A percentile compares a stretch with the other conserved stretches of the same genome.
Evolutionary conservation across 2,797 vertebrate species (phyloP).

Genomic region (Thripadectes ignobilis): DNA sequence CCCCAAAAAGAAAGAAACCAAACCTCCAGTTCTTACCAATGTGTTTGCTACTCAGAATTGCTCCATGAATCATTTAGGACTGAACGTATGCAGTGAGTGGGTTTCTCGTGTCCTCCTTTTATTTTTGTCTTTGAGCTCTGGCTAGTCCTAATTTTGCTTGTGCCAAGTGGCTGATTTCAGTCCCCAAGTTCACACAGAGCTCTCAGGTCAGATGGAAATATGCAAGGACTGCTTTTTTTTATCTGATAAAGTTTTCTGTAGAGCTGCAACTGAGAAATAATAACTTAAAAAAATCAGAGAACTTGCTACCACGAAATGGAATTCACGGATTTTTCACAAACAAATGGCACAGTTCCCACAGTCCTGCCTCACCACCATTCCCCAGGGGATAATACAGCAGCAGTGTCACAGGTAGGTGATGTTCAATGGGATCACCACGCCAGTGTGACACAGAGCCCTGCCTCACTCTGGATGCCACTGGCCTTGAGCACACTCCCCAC

Average conservation of each 20-base stretch:
- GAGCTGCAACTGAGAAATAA: background rate
- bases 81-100: background rate
- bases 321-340: background rate
- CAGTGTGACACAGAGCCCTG: background rate
- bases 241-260: background rate
- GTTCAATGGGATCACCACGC: accelerated
- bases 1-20: background rate
- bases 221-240: background rate
- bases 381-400: background rate
- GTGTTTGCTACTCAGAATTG: background rate
- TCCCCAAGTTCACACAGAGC: background rate
- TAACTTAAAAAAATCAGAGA: no score
- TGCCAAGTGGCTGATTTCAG: background rate
- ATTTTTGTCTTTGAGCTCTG: background rate
- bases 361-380: accelerated
- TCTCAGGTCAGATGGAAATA: background rate
- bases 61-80: background rate
- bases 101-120: background rate
- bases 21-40: background rate
- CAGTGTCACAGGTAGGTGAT: background rate
- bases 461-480: accelerated
- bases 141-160: background rate
- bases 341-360: background rate
- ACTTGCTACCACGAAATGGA: background rate
- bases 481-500: background rate